Conservation (phyloP, 92 coral and sea anemone genomes). For the Diadumene lineata region DNA sequence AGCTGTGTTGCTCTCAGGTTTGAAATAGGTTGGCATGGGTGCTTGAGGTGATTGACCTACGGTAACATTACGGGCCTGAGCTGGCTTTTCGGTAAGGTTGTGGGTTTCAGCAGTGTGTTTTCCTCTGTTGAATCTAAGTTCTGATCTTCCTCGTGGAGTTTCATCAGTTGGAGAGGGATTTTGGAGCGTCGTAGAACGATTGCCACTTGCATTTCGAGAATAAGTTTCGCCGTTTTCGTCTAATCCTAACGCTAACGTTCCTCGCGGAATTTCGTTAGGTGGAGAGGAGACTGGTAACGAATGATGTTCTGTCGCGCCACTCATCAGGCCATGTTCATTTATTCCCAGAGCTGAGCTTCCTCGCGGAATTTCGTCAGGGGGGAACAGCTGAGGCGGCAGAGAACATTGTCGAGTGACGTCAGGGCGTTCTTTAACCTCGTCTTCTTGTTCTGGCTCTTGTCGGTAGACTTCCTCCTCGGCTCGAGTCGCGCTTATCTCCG, state of each 20-base stretch:
- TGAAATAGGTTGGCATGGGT: too few species aligned
- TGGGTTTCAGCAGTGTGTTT: neutral
- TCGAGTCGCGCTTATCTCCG: conserved; percentile 4
- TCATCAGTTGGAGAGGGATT: neutral
- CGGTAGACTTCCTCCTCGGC: conserved; percentile 18
- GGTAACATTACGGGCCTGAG: too few species aligned
- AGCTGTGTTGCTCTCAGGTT: too few species aligned
- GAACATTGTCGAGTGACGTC: neutral
- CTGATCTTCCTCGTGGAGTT: neutral
- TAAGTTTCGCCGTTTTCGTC: neutral
- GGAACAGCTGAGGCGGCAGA: neutral
- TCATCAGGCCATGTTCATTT: neutral
- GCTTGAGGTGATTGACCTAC: too few species aligned
- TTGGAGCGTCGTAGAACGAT: neutral
- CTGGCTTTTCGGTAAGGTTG: too few species aligned
- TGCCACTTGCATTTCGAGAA: neutral
- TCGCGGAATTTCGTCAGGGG: neutral
- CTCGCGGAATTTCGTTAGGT: conserved; percentile 21
- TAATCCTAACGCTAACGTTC: conserved; percentile 1
- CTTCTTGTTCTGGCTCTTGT: neutral
- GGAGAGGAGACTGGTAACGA: neutral
- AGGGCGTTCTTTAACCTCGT: neutral
- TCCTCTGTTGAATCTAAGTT: neutral
- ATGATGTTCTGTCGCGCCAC: neutral
- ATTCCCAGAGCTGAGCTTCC: neutral